Evolutionary conservation across 2,113 vertebrate species (phyloP).

Genomic region (Gasterosteus nipponicus): DNA sequence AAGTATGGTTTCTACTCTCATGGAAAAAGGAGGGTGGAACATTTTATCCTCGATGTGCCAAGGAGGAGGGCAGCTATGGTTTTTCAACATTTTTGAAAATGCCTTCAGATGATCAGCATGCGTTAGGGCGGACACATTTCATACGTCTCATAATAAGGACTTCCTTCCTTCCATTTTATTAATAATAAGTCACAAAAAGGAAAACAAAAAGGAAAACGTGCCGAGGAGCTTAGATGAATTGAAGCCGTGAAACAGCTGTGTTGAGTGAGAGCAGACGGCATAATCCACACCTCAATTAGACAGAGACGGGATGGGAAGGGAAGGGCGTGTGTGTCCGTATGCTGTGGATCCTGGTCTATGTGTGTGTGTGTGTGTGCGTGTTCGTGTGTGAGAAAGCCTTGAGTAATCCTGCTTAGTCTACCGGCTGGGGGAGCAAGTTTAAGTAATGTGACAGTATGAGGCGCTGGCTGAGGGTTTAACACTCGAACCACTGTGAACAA

Average conservation of each 20-base stretch:
- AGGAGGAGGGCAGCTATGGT: neutral
- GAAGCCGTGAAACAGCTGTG: conserved; percentile 66
- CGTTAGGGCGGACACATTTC: conserved; percentile 39
- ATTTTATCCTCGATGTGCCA: conserved; percentile 17
- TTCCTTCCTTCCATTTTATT: conserved; percentile 11
- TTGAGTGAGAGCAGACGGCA: conserved; percentile 56
- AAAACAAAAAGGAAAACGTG: neutral
- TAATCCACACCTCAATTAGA: conserved; percentile 74
- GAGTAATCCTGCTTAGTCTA: conserved; percentile 73
- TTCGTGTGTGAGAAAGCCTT: conserved; percentile 30
- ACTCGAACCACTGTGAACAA: conserved; percentile 35
- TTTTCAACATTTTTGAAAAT: conserved; percentile 32
- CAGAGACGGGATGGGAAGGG: conserved; percentile 41
- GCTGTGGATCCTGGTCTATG: conserved; percentile 24
- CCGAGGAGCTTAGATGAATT: conserved; percentile 15
- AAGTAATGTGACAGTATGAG: conserved; percentile 51
- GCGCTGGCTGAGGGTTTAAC: conserved; percentile 41
- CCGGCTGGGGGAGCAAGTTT: conserved; percentile 59
- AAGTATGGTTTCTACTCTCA: neutral
- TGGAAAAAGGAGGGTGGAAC: conserved; percentile 11
- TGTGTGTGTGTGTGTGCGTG: conserved; percentile 29
- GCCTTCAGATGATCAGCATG: conserved; percentile 58
- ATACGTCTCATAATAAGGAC: conserved; percentile 34
- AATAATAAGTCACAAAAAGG: neutral
- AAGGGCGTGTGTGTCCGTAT: conserved; percentile 29